phyloP scores from a whole-genome alignment of 2,888 invertebrate species.

The Plagodis dolabraria region DNA sequence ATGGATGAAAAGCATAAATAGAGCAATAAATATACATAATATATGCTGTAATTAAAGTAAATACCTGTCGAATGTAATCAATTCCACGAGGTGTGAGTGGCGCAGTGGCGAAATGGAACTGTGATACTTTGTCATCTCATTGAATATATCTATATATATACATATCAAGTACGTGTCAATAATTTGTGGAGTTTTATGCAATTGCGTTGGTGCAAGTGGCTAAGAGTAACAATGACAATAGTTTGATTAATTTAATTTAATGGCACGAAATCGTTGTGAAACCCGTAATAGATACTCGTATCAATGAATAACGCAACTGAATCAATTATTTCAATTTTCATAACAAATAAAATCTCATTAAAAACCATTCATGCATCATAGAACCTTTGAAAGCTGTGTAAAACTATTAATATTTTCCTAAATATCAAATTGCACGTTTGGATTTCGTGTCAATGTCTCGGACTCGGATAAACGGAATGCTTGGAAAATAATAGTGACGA shows the following conservation, averaged over 20 bases:
- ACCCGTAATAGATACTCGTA: no score
- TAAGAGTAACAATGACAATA: conserved; percentile 12
- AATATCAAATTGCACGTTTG: not conserved
- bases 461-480: no score
- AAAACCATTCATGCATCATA: not conserved
- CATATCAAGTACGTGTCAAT: conserved; percentile 50
- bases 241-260: conserved; percentile 25
- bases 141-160: no score
- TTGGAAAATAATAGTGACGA: no score
- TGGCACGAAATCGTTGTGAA: no score
- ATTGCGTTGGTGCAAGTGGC: conserved; percentile 50
- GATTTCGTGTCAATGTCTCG: no score
- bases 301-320: no score
- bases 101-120: conserved; percentile 55
- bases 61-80: conserved; percentile 54
- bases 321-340: no score
- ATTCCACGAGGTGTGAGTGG: conserved; percentile 69
- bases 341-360: no score
- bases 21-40: conserved; percentile 45
- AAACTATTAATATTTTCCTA: not conserved
- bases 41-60: conserved; percentile 61
- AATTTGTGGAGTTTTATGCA: conserved; percentile 48
- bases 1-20: conserved; percentile 41
- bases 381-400: not conserved
- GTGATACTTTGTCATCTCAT: conserved; percentile 42